phyloP scores from a whole-genome alignment of 1,140 invertebrate species.

The Manduca sexta region DNA sequence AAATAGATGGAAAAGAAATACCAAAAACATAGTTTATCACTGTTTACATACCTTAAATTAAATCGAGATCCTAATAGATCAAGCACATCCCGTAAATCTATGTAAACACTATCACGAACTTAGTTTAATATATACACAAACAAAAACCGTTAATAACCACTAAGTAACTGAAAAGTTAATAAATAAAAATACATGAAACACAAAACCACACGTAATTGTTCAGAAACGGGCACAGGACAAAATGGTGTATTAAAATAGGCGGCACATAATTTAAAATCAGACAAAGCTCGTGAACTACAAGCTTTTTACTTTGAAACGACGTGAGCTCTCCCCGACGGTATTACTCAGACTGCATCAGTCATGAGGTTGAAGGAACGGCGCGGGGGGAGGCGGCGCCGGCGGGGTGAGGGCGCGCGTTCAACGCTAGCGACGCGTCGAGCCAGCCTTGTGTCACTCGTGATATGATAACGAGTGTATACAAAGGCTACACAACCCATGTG shows the following conservation, averaged over 20 bases:
- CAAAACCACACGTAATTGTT: conserved; percentile 29
- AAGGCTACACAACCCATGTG: conserved; percentile 11
- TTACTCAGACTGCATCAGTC: conserved; percentile 52
- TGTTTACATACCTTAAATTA: conserved; percentile 40
- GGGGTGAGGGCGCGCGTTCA: conserved; percentile 33
- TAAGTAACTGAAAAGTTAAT: conserved; percentile 24
- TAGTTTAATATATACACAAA: conserved; percentile 45
- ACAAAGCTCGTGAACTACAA: conserved; percentile 60
- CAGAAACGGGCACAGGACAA: conserved; percentile 16
- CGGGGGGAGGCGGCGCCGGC: conserved; percentile 37
- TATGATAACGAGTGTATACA: conserved; percentile 68
- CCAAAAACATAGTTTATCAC: background rate
- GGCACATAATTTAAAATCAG: conserved; percentile 47
- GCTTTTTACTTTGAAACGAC: conserved; percentile 36
- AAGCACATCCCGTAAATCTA: conserved; percentile 43
- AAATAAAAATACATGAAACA: conserved; percentile 18
- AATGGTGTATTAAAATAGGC: conserved; percentile 23
- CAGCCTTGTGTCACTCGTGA: conserved; percentile 51
- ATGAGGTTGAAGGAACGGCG: conserved; percentile 26
- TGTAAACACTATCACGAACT: conserved; percentile 51
- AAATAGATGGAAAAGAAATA: no score
- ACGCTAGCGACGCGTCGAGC: conserved; percentile 53
- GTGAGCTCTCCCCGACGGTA: conserved; percentile 21
- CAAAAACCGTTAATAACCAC: conserved; percentile 40
- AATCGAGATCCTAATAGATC: conserved; percentile 35